Evolutionary conservation across 2,797 vertebrate genomes (phyloP).

Genomic region (Sebastes diploproa): DNA sequence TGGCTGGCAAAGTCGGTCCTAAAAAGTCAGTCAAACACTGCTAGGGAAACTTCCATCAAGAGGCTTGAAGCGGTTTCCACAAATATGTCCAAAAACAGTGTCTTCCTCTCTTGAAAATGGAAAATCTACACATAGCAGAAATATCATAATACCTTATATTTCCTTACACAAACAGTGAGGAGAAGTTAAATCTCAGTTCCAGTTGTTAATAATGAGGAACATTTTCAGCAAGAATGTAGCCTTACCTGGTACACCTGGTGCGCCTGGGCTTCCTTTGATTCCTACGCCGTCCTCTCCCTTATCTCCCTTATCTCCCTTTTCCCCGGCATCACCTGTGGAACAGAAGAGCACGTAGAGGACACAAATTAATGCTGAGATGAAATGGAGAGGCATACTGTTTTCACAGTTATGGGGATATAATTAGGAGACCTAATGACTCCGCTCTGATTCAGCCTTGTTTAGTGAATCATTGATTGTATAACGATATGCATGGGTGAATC

Average conservation of each 20-base stretch:
- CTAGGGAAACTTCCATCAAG: no score
- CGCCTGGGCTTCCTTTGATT: slow-evolving; percentile 77
- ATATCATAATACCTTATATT: background rate
- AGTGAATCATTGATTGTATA: slow-evolving; percentile 52
- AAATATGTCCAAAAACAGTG: background rate
- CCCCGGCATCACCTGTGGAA: slow-evolving; percentile 76
- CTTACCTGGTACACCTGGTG: slow-evolving; percentile 79
- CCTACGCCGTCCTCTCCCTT: slow-evolving; percentile 81
- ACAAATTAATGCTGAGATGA: slow-evolving; percentile 7
- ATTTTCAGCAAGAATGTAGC: background rate
- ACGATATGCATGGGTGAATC: slow-evolving; percentile 27
- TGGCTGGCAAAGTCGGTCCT: no score
- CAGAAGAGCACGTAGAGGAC: background rate
- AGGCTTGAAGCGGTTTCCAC: background rate
- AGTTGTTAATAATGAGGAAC: background rate
- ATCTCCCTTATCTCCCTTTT: slow-evolving; percentile 77
- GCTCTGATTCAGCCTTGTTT: slow-evolving; percentile 35
- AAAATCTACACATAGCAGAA: background rate
- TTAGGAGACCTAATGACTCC: slow-evolving; percentile 37
- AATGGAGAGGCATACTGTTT: slow-evolving; percentile 22
- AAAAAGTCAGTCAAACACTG: no score
- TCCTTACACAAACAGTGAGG: no score
- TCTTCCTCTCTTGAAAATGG: background rate
- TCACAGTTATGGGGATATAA: slow-evolving; percentile 19
- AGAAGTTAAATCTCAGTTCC: no score